These are phyloP conservation scores for Climacteris rufus DNA, from an alignment of 2,113 vertebrate species.

Conservation along the genomic window DNA sequence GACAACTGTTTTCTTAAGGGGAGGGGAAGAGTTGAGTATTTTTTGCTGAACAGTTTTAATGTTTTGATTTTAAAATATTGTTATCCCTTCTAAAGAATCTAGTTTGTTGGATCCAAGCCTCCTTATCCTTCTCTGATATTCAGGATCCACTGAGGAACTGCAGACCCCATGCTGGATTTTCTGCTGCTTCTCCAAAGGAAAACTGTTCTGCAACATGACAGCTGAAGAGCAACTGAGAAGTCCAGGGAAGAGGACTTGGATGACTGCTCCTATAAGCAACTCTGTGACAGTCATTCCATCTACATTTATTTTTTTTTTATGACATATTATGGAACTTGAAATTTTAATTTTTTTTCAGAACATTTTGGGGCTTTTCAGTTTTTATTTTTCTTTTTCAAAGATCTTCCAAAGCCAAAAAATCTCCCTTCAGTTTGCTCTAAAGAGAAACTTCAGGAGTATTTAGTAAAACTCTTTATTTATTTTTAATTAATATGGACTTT, in stretches of 20 bases:
- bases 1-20: rapidly evolving
- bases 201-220: background rate
- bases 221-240: background rate
- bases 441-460: background rate
- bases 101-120: background rate
- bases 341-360: background rate
- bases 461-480: background rate
- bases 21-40: background rate
- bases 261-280: background rate
- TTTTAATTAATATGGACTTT: background rate
- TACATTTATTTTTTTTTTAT: background rate
- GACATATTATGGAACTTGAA: background rate
- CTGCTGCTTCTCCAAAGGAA: background rate
- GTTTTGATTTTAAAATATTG: background rate
- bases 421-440: background rate
- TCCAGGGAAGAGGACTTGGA: background rate
- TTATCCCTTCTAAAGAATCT: background rate
- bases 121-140: background rate
- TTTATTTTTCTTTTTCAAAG: background rate
- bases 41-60: background rate
- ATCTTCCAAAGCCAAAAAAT: background rate
- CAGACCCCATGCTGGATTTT: background rate
- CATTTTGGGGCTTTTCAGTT: rapidly evolving
- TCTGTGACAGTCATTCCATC: background rate
- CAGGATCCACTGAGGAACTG: background rate